Conservation (phyloP, 2,113 vertebrate species). For the Sakesphorus luctuosus region DNA sequence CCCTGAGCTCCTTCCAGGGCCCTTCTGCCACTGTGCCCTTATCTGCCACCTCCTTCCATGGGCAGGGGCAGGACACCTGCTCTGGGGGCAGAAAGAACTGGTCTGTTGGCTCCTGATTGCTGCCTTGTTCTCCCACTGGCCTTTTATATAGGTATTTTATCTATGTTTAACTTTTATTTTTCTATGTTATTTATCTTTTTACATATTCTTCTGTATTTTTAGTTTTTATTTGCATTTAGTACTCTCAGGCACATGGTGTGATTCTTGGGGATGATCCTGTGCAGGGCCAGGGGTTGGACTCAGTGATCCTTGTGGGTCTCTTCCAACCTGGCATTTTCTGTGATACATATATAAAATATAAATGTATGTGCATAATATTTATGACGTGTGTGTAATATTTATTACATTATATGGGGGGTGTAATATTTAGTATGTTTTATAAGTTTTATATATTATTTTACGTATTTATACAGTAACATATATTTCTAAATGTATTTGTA, state of each 20-base stretch:
- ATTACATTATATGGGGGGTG: no score
- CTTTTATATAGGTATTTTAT: rapidly evolving
- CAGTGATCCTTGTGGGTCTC: neutral
- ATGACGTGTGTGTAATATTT: no score
- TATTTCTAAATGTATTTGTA: no score
- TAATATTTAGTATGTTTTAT: no score
- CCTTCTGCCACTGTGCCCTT: neutral
- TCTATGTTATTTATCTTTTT: neutral
- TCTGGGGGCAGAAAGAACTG: rapidly evolving
- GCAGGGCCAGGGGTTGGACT: neutral
- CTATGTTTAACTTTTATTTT: neutral
- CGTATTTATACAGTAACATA: no score
- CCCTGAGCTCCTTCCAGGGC: neutral
- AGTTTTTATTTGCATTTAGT: neutral
- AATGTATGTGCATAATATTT: no score
- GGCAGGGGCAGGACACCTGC: neutral
- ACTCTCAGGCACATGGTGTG: neutral
- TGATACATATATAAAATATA: neutral
- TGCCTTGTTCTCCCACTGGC: neutral
- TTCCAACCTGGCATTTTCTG: neutral
- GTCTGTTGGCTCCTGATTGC: neutral
- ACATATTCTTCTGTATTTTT: no score
- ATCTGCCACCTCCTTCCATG: neutral
- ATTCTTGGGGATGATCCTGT: neutral
- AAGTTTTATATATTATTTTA: no score